Conservation (phyloP, 2,113 vertebrate genomes). For the Bubalus kerabau region DNA sequence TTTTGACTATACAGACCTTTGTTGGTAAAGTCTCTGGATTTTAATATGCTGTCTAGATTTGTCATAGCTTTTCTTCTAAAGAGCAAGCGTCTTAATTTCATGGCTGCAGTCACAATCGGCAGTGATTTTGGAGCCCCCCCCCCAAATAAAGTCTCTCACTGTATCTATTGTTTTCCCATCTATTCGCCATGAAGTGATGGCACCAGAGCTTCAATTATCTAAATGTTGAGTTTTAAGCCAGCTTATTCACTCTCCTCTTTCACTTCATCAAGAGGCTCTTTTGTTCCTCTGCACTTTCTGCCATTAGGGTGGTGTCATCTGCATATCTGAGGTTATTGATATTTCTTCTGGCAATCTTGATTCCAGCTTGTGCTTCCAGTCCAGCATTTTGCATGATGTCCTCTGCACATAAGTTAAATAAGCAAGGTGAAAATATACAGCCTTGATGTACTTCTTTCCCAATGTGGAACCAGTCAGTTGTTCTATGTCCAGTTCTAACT, state of each 20-base stretch:
- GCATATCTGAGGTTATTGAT: neutral
- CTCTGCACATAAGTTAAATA: neutral
- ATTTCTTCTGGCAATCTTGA: neutral
- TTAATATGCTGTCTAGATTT: neutral
- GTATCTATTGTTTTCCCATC: neutral
- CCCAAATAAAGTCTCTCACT: neutral
- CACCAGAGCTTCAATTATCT: neutral
- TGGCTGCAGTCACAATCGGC: neutral
- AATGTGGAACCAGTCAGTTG: neutral
- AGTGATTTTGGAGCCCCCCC: neutral
- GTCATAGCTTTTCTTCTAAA: neutral
- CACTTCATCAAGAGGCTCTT: neutral
- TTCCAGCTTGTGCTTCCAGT: neutral
- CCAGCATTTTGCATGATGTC: neutral
- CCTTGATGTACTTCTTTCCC: neutral
- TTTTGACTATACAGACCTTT: neutral
- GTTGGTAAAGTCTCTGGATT: neutral
- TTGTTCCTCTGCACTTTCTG: neutral
- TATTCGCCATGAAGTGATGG: neutral
- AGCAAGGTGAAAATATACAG: neutral
- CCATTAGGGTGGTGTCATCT: neutral
- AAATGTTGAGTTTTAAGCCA: neutral
- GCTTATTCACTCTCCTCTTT: neutral
- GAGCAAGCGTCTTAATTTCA: neutral
- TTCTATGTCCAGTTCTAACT: neutral